Conservation (phyloP, 2,797 vertebrate genomes). For the Rhinichthys osculus region DNA sequence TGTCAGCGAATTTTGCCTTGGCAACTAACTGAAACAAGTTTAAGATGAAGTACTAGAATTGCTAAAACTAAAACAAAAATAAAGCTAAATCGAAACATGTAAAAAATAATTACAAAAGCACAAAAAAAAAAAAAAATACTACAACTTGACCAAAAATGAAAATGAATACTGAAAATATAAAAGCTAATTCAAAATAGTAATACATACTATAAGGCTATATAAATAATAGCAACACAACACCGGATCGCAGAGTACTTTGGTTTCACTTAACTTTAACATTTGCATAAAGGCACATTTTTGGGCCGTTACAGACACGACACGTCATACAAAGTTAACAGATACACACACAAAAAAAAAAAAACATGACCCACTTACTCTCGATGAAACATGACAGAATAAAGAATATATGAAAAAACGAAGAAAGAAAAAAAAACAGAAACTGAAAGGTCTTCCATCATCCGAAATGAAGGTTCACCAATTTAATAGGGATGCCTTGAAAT, state of each 20-base stretch:
- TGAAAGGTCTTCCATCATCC: not conserved
- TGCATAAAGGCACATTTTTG: not conserved
- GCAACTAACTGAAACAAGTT: not conserved
- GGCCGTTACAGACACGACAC: not conserved
- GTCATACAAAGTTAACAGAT: not conserved
- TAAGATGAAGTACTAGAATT: not conserved
- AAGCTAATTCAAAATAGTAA: not conserved
- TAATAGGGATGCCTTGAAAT: not conserved
- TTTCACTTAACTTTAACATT: not conserved
- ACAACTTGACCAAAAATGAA: not conserved
- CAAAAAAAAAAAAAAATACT: not conserved
- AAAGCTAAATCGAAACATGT: not conserved
- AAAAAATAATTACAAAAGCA: too few species aligned
- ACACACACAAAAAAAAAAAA: not conserved
- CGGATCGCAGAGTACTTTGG: not conserved
- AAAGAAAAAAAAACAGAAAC: not conserved
- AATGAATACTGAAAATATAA: not conserved
- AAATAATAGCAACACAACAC: not conserved
- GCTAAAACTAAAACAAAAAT: not conserved
- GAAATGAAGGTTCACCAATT: not conserved
- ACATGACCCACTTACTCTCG: not conserved
- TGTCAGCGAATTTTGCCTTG: not conserved
- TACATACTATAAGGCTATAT: not conserved
- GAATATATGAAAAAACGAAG: accelerated
- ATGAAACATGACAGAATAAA: not conserved